These are phyloP conservation scores for Anarhynchus alexandrinus DNA, from an alignment of 2,113 vertebrate genomes.

Conservation along the genomic window DNA sequence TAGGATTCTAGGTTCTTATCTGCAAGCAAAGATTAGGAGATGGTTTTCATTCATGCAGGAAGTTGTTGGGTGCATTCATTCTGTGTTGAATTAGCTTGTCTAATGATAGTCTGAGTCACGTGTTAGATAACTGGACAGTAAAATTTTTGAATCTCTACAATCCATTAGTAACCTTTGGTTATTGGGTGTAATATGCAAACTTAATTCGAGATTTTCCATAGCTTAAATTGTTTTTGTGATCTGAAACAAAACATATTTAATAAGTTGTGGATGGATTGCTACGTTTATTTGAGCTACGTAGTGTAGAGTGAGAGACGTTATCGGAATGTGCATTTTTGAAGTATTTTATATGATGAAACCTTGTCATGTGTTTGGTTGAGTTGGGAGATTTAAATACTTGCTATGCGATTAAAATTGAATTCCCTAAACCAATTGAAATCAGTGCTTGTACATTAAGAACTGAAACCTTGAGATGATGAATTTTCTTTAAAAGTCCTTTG, in stretches of 20 bases:
- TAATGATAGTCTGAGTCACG: background rate
- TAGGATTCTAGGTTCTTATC: background rate
- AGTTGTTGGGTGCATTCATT: rapidly evolving
- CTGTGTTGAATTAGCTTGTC: rapidly evolving
- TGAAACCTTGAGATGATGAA: background rate
- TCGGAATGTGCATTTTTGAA: rapidly evolving
- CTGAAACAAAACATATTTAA: background rate
- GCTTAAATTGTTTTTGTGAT: background rate
- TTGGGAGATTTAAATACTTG: background rate
- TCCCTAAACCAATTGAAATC: background rate
- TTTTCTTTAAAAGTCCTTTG: background rate
- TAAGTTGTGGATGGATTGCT: background rate
- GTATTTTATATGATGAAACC: background rate
- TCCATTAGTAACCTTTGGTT: background rate
- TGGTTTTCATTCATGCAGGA: background rate
- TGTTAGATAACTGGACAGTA: background rate
- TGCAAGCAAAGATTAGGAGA: background rate
- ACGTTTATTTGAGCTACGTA: rapidly evolving
- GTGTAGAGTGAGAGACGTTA: background rate
- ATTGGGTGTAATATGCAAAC: background rate
- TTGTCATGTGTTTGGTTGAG: background rate
- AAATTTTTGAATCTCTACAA: background rate
- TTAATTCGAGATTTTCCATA: rapidly evolving
- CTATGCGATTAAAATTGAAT: background rate
- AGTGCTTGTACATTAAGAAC: background rate